Conservation (phyloP, 2,797 vertebrate genomes). For the Melanogrammus aeglefinus region DNA sequence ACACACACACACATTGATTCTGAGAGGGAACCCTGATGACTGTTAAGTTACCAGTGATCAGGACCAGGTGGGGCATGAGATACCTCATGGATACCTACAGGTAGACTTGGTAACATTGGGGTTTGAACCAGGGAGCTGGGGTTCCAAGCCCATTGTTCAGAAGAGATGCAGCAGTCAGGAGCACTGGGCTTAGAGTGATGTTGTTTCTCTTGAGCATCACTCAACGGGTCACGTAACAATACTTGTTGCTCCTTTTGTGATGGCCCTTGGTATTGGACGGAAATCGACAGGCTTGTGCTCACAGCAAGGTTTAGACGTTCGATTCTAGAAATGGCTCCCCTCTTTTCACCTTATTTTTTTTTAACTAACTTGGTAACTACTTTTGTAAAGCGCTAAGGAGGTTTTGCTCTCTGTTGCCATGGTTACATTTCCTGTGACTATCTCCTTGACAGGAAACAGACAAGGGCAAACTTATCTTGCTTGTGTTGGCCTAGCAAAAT, state of each 20-base stretch:
- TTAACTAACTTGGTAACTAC: neutral
- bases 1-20: neutral
- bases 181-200: neutral
- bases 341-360: neutral
- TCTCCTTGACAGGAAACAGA: constrained; percentile 35
- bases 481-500: constrained; percentile 25
- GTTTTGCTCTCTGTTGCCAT: constrained; percentile 18
- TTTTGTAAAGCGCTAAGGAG: constrained; percentile 7
- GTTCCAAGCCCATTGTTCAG: neutral
- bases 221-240: neutral
- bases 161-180: neutral
- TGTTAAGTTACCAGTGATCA: neutral
- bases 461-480: constrained; percentile 24
- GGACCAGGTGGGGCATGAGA: neutral
- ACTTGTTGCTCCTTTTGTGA: neutral
- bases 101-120: neutral
- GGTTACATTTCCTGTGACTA: constrained; percentile 16
- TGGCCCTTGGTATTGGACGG: neutral
- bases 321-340: neutral
- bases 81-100: neutral
- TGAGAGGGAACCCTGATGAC: neutral
- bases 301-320: neutral
- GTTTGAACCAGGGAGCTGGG: neutral
- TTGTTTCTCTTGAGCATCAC: neutral
- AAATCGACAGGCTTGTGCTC: neutral